These are phyloP conservation scores for Agrypnus murinus DNA, from an alignment of 2,888 invertebrate genomes.

Conservation along the genomic window DNA sequence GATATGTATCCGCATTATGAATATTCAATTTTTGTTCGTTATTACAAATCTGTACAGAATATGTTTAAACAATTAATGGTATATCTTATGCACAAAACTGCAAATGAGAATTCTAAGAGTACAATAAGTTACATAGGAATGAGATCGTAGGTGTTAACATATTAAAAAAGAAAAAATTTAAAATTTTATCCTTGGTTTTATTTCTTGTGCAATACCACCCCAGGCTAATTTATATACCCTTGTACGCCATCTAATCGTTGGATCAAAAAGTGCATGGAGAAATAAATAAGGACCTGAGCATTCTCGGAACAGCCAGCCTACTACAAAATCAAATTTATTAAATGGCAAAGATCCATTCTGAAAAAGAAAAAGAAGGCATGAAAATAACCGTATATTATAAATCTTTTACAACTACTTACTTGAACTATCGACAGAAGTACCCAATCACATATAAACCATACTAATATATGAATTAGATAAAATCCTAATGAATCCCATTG, in stretches of 20 bases:
- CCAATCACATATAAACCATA: conserved; percentile 98
- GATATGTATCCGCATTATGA: conserved; percentile 45
- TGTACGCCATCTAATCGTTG: conserved; percentile 94
- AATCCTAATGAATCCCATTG: conserved; percentile 93
- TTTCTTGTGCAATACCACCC: conserved; percentile 96
- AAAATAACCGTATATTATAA: no score
- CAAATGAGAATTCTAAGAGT: conserved; percentile 31
- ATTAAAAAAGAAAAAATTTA: conserved; percentile 61
- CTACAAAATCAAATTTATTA: conserved; percentile 94
- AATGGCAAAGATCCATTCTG: conserved; percentile 95
- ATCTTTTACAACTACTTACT: conserved; percentile 68
- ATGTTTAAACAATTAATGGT: conserved; percentile 30
- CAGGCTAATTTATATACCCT: conserved; percentile 93
- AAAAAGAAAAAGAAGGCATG: no score
- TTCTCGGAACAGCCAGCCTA: conserved; percentile 97
- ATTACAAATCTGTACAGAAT: conserved; percentile 30
- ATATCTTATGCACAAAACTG: conserved; percentile 13
- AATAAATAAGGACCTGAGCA: conserved; percentile 92
- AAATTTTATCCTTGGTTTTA: conserved; percentile 83
- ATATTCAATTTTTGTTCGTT: conserved; percentile 5
- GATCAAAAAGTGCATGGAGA: conserved; percentile 88
- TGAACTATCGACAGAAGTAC: conserved; percentile 90
- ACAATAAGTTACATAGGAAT: conserved; percentile 40
- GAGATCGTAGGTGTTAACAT: conserved; percentile 42
- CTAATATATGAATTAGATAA: conserved; percentile 92